phyloP scores from a whole-genome alignment of 2,888 invertebrate species.

The Icerya purchasi region DNA sequence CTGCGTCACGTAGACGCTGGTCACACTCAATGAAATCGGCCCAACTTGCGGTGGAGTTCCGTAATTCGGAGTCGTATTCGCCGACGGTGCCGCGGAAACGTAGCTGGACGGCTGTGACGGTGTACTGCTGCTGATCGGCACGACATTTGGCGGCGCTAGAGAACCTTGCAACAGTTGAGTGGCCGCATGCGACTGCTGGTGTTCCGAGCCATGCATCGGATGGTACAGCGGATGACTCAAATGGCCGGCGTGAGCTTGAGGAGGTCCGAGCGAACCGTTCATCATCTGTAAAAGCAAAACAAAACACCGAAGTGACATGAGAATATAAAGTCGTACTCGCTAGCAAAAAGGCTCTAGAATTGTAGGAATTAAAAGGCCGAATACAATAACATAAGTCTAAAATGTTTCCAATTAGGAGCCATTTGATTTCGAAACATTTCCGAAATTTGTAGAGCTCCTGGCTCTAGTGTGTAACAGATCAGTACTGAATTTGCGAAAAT shows the following conservation, averaged over 20 bases:
- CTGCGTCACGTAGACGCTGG: slow-evolving; percentile 10
- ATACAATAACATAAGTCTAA: too few species aligned
- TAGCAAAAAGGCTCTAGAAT: too few species aligned
- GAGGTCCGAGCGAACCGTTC: neutral
- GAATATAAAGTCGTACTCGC: too few species aligned
- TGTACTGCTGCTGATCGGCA: neutral
- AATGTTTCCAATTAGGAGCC: too few species aligned
- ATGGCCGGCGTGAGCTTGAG: neutral
- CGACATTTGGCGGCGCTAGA: neutral
- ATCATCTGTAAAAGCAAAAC: neutral
- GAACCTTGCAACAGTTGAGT: slow-evolving; percentile 9
- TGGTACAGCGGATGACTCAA: neutral
- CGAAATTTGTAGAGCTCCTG: too few species aligned
- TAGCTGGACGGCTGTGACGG: slow-evolving; percentile 1
- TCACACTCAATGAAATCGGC: slow-evolving; percentile 14
- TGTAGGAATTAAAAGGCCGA: too few species aligned
- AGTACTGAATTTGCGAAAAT: too few species aligned
- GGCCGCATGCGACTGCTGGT: slow-evolving; percentile 1
- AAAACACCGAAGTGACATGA: too few species aligned
- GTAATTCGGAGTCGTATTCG: slow-evolving; percentile 4
- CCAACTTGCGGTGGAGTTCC: slow-evolving; percentile 15
- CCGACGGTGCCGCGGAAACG: neutral
- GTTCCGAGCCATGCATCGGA: neutral
- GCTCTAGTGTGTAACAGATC: too few species aligned
- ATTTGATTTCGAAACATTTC: too few species aligned